These are phyloP conservation scores for Hydrozoanthus gracilis DNA, from an alignment of 92 coral and sea anemone genomes.

Conservation along the genomic window DNA sequence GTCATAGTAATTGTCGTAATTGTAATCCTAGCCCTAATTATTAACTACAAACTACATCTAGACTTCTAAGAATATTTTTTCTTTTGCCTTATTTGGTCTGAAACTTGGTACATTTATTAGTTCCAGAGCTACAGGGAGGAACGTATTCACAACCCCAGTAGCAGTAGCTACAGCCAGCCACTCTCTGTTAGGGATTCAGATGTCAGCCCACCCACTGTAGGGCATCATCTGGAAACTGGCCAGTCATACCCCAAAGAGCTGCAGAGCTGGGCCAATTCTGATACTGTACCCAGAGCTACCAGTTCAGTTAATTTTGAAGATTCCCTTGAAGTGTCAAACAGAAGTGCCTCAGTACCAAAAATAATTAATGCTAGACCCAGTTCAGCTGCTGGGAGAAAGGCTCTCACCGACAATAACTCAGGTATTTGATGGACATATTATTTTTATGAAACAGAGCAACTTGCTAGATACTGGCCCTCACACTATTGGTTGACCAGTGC, in stretches of 20 bases:
- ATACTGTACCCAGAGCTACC: conserved; percentile 29
- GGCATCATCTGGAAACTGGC: background rate
- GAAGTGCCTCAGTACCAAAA: conserved; percentile 16
- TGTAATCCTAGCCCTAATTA: no score
- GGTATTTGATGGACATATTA: conserved; percentile 41
- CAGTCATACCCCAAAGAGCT: conserved; percentile 10
- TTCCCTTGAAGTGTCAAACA: conserved; percentile 67
- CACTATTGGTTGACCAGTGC: no score
- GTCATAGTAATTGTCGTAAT: no score
- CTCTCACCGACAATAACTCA: conserved; percentile 68
- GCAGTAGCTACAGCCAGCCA: background rate
- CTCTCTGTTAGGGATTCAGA: background rate
- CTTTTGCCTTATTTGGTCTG: no score
- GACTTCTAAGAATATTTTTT: no score
- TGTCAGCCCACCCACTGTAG: background rate
- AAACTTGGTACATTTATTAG: background rate
- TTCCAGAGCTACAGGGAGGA: conserved; percentile 1
- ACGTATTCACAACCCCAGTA: background rate
- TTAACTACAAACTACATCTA: no score
- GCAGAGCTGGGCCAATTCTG: background rate
- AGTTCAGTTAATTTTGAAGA: conserved; percentile 76
- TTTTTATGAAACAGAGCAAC: no score
- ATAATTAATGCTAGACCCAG: conserved; percentile 57
- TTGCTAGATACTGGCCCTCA: no score
- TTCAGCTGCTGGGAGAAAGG: conserved; percentile 63